Conservation (phyloP, 2,888 invertebrate genomes). For the Dioctria rufipes region DNA sequence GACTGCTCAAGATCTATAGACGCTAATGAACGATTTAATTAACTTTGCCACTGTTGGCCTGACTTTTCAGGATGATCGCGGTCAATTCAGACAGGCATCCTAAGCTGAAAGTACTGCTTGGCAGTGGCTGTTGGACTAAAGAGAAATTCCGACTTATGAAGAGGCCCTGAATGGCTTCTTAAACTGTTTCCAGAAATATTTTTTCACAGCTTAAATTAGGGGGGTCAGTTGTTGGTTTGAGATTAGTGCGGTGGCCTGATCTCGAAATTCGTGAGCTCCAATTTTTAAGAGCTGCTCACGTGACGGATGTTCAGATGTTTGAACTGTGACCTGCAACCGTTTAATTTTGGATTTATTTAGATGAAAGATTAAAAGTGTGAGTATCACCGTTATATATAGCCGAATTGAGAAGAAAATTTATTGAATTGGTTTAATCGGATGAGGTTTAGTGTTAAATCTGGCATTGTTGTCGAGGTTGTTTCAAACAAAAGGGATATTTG, state of each 20-base stretch:
- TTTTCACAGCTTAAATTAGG: constrained; percentile 31
- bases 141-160: constrained; percentile 35
- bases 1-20: constrained; percentile 40
- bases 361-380: constrained; percentile 22
- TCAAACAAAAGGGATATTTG: not conserved
- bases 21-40: constrained; percentile 60
- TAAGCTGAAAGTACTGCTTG: too few relatives aligned
- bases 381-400: constrained; percentile 31
- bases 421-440: constrained; percentile 50
- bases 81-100: not conserved
- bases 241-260: constrained; percentile 22
- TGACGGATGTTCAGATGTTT: constrained; percentile 32
- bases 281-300: not conserved
- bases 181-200: constrained; percentile 39
- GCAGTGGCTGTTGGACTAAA: constrained; percentile 17
- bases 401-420: constrained; percentile 27
- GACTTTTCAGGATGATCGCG: constrained; percentile 15
- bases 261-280: not conserved
- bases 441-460: not conserved
- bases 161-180: constrained; percentile 37
- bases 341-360: constrained; percentile 44
- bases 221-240: constrained; percentile 16
- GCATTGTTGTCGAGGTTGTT: constrained; percentile 1
- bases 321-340: constrained; percentile 39
- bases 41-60: constrained; percentile 58